phyloP scores from a whole-genome alignment of 2,113 vertebrate genomes.

The Oryzias woworae region DNA sequence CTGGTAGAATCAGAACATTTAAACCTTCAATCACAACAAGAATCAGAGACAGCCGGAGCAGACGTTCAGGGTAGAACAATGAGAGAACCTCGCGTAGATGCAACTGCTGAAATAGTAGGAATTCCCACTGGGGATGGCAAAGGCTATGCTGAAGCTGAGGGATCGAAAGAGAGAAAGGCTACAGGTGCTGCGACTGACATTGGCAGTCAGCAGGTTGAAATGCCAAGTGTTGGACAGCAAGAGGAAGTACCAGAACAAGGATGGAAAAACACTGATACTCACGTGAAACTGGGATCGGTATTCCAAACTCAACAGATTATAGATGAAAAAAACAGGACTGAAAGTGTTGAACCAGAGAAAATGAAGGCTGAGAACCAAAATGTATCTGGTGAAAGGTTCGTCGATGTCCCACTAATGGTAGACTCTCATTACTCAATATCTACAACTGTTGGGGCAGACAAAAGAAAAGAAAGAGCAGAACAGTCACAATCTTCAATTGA shows the following conservation, averaged over 20 bases:
- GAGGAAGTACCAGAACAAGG: not conserved
- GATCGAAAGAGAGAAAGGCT: not conserved
- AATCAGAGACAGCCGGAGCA: not conserved
- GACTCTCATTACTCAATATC: not conserved
- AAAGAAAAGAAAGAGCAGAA: not conserved
- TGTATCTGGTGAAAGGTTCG: not conserved
- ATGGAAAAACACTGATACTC: not conserved
- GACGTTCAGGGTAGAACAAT: not conserved
- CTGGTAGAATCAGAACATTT: not conserved
- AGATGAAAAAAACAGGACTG: not conserved
- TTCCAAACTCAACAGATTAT: not conserved
- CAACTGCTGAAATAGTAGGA: not conserved
- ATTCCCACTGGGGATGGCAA: not conserved
- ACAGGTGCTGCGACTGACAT: not conserved
- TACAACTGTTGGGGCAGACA: no score
- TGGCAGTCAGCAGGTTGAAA: not conserved
- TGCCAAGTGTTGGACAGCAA: rapidly evolving
- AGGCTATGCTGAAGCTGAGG: slow-evolving; percentile 1
- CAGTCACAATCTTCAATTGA: no score
- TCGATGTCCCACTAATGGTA: not conserved
- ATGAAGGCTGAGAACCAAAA: not conserved
- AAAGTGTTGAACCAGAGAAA: not conserved
- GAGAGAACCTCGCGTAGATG: not conserved
- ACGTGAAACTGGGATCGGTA: not conserved
- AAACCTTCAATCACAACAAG: no score